Evolutionary conservation across 2,888 invertebrate genomes (phyloP).

Genomic region (Dicyrtoma fusca): DNA sequence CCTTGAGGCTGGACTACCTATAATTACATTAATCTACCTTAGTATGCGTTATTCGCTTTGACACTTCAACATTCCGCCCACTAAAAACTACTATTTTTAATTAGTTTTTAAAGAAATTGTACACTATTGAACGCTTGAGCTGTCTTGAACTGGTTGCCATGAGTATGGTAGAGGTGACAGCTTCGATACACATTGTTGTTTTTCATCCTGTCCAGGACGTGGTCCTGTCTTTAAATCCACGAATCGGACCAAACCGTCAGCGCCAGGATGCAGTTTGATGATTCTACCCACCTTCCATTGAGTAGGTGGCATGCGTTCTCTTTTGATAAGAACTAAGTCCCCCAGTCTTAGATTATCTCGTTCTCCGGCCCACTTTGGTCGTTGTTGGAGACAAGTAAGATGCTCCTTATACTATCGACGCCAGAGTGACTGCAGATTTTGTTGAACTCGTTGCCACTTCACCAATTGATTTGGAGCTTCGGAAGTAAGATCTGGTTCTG

Average conservation of each 20-base stretch:
- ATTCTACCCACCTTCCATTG: constrained; percentile 5
- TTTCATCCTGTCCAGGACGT: too few species aligned
- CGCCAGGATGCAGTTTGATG: not conserved
- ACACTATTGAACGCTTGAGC: too few species aligned
- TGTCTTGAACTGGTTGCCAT: too few species aligned
- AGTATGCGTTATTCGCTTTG: too few species aligned
- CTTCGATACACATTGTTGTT: too few species aligned
- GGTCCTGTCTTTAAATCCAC: not conserved
- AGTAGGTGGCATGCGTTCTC: not conserved
- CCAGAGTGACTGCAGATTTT: not conserved
- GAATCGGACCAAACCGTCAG: not conserved
- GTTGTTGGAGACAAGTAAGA: constrained; percentile 39
- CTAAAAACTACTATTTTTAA: too few species aligned
- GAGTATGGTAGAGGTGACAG: too few species aligned
- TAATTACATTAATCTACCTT: too few species aligned
- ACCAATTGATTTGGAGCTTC: constrained; percentile 41
- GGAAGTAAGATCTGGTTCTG: constrained; percentile 51
- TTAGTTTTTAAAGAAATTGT: too few species aligned
- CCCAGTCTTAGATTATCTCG: not conserved
- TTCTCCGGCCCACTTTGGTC: constrained; percentile 38
- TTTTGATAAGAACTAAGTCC: not conserved
- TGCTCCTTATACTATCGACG: not conserved
- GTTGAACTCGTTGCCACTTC: constrained; percentile 49
- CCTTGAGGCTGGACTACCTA: too few species aligned
- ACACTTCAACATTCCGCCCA: too few species aligned